Evolutionary conservation across 2,888 invertebrate genomes (phyloP).

Genomic region (Alloscopus bannaensis): DNA sequence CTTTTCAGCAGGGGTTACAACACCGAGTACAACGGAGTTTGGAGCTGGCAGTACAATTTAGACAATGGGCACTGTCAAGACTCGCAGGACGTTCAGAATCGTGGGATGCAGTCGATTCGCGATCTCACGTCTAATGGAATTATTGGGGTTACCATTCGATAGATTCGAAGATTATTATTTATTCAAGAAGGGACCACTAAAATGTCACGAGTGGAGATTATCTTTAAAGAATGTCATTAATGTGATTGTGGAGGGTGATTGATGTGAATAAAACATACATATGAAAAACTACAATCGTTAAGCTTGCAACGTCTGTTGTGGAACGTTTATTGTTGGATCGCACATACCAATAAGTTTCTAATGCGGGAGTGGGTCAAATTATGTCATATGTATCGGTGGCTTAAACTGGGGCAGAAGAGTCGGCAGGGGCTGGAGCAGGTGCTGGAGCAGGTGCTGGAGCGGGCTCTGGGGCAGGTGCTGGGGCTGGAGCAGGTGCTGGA

Average conservation of each 20-base stretch:
- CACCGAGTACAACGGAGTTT: conserved; percentile 69
- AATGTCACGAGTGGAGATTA: too few species aligned
- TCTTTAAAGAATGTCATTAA: too few species aligned
- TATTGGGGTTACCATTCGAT: conserved; percentile 46
- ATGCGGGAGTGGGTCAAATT: too few species aligned
- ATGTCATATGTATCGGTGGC: too few species aligned
- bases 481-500: too few species aligned
- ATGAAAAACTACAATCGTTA: too few species aligned
- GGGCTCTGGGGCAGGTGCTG: conserved; percentile 10
- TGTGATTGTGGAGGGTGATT: too few species aligned
- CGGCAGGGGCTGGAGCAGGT: too few species aligned
- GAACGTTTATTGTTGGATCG: too few species aligned
- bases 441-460: neutral
- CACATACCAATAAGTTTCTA: too few species aligned
- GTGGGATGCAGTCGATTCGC: conserved; percentile 65
- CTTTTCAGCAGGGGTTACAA: conserved; percentile 70
- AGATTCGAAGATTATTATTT: conserved; percentile 6
- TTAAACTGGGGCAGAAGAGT: neutral
- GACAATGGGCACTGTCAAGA: conserved; percentile 72
- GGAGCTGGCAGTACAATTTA: conserved; percentile 72
- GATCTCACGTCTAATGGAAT: conserved; percentile 52
- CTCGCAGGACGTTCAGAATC: conserved; percentile 62
- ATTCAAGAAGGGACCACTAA: neutral
- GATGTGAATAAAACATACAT: too few species aligned
- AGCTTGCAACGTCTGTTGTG: too few species aligned